Conservation (phyloP, 2,797 vertebrate genomes). For the Micropoecilia bifurca region DNA sequence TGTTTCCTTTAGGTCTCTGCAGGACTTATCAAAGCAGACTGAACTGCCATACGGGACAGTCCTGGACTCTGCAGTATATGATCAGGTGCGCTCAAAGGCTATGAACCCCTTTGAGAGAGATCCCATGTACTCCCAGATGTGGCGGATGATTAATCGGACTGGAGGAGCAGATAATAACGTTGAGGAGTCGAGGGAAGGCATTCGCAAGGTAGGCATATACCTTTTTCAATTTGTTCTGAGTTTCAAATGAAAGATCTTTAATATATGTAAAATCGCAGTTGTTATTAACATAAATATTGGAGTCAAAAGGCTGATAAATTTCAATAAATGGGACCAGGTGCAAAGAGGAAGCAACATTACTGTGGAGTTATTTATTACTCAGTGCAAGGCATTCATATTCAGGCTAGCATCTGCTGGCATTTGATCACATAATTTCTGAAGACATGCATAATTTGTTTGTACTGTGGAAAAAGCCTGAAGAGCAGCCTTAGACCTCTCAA, state of each 20-base stretch:
- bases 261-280: constrained; percentile 14
- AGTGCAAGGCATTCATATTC: constrained; percentile 10
- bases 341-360: constrained; percentile 7
- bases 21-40: constrained; percentile 97
- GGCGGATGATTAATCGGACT: constrained; percentile 96
- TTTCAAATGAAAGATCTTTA: constrained; percentile 7
- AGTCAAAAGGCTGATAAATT: not conserved
- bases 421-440: constrained; percentile 19
- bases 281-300: constrained; percentile 22
- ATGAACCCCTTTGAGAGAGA: constrained; percentile 98
- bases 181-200: constrained; percentile 92
- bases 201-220: constrained; percentile 89
- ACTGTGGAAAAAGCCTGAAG: constrained; percentile 17
- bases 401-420: constrained; percentile 20
- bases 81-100: constrained; percentile 94
- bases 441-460: constrained; percentile 12
- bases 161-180: constrained; percentile 95
- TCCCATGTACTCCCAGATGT: constrained; percentile 98
- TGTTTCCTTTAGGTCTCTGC: constrained; percentile 86
- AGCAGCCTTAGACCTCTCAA: not conserved
- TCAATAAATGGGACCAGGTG: constrained; percentile 21
- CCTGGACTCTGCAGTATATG: constrained; percentile 95
- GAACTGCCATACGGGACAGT: constrained; percentile 97
- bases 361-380: constrained; percentile 18
- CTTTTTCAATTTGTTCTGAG: constrained; percentile 16